phyloP scores from a whole-genome alignment of 2,113 vertebrate species.

The Ictalurus furcatus region DNA sequence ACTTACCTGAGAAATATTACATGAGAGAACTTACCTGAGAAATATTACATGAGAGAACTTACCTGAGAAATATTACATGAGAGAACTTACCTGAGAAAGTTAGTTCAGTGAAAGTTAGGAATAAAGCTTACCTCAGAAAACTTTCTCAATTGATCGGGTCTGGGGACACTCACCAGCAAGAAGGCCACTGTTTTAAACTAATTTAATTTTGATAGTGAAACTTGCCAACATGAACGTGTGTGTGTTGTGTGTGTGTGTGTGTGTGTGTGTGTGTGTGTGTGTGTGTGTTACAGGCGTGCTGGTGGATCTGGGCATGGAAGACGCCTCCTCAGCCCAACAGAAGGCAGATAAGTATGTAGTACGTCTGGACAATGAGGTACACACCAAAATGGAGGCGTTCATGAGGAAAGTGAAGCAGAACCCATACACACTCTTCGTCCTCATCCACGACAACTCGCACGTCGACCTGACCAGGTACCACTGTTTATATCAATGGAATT shows the following conservation, averaged over 20 bases:
- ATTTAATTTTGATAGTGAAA: not conserved
- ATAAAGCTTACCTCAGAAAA: not conserved
- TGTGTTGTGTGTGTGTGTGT: constrained; percentile 39
- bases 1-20: no score
- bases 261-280: not conserved
- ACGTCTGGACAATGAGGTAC: constrained; percentile 88
- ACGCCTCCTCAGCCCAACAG: constrained; percentile 78
- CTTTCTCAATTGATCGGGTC: not conserved
- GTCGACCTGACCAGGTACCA: constrained; percentile 93
- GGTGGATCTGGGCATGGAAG: constrained; percentile 92
- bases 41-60: no score
- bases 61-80: no score
- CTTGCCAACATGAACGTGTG: constrained; percentile 25
- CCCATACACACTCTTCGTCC: constrained; percentile 93
- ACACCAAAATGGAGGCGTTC: constrained; percentile 92
- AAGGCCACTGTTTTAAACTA: not conserved
- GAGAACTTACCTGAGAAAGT: no score
- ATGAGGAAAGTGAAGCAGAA: constrained; percentile 95
- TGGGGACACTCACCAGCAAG: not conserved
- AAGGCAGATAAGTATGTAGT: constrained; percentile 92
- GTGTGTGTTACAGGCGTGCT: constrained; percentile 82
- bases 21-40: no score
- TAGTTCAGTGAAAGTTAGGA: not conserved
- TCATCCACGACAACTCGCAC: constrained; percentile 95
- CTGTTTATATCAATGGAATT: not conserved